These are phyloP conservation scores for Tringa solitaria DNA, from an alignment of 2,113 vertebrate species.

Conservation along the genomic window DNA sequence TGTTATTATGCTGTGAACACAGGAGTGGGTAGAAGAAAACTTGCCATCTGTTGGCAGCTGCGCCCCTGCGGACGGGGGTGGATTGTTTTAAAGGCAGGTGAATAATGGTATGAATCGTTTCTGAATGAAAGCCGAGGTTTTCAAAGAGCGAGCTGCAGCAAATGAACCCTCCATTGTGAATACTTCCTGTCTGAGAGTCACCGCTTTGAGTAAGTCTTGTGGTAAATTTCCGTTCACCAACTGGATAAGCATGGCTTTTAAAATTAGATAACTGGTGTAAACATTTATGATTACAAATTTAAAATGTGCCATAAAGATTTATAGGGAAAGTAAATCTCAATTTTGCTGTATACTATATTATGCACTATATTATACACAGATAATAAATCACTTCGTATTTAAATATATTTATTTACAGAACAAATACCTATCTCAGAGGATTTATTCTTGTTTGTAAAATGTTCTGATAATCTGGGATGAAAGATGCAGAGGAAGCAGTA, in stretches of 20 bases:
- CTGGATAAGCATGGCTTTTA: background rate
- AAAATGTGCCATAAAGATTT: background rate
- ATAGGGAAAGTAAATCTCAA: background rate
- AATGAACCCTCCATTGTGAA: background rate
- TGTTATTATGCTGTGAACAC: background rate
- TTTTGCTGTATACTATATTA: background rate
- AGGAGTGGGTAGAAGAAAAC: background rate
- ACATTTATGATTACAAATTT: background rate
- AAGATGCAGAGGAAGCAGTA: background rate
- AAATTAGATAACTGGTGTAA: background rate
- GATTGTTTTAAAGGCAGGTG: background rate
- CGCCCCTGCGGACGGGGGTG: background rate
- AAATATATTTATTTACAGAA: background rate
- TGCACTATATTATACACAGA: background rate
- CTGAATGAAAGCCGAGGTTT: background rate
- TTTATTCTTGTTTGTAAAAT: background rate
- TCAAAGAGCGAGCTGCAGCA: background rate
- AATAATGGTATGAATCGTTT: background rate
- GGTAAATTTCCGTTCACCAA: background rate
- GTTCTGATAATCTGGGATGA: background rate
- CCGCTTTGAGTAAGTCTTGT: background rate
- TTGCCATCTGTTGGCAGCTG: background rate
- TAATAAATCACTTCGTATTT: background rate
- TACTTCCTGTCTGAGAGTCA: background rate
- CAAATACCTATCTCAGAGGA: background rate